Conservation (phyloP, 2,888 invertebrate genomes). For the Micoletzkya japonica region DNA sequence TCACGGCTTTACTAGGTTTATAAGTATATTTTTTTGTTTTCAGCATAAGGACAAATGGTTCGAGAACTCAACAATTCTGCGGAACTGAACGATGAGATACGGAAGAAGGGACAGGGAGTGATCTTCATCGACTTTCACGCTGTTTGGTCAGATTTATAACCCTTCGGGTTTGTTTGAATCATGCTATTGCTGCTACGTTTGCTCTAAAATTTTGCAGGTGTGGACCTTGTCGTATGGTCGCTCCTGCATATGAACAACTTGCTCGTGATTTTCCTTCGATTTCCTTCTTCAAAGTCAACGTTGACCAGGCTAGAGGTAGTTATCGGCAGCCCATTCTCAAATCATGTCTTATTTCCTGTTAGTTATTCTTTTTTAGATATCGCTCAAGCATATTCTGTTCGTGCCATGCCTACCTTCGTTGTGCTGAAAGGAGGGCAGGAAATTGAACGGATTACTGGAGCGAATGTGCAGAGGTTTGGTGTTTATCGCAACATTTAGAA, state of each 20-base stretch:
- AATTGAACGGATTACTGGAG: slow-evolving; percentile 84
- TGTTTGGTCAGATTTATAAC: slow-evolving; percentile 40
- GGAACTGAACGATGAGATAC: too few relatives aligned
- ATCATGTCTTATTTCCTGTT: neutral
- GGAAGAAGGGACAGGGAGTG: too few relatives aligned
- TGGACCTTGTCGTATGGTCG: slow-evolving; percentile 90
- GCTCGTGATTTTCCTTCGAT: slow-evolving; percentile 84
- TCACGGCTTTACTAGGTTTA: too few relatives aligned
- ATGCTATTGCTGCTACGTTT: neutral
- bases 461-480: slow-evolving; percentile 71
- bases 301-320: slow-evolving; percentile 73
- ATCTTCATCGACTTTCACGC: slow-evolving; percentile 61
- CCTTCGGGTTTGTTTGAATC: neutral
- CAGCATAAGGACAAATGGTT: too few relatives aligned
- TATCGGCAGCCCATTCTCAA: neutral
- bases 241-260: slow-evolving; percentile 86
- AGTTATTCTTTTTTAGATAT: slow-evolving; percentile 42
- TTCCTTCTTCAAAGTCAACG: slow-evolving; percentile 82
- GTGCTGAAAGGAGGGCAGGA: slow-evolving; percentile 81
- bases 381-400: slow-evolving; percentile 83
- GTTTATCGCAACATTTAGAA: neutral
- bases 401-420: slow-evolving; percentile 97
- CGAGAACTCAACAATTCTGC: too few relatives aligned
- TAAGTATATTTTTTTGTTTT: too few relatives aligned
- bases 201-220: slow-evolving; percentile 74